Evolutionary conservation across 2,113 vertebrate genomes (phyloP).

Genomic region (Syngnathoides biaculeatus): DNA sequence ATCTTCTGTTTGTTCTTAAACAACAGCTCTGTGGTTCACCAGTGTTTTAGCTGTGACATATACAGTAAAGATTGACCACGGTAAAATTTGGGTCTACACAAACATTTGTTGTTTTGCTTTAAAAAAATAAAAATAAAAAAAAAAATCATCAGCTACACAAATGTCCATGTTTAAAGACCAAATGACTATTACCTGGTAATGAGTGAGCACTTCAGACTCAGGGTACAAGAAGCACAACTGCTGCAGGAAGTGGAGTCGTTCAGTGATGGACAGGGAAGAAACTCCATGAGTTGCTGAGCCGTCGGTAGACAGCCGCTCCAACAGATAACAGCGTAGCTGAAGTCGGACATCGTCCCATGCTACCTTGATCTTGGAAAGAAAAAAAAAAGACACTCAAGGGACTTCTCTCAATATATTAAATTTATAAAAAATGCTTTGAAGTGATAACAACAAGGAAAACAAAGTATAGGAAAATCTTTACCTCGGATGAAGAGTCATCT

Average conservation of each 20-base stretch:
- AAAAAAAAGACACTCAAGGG: not conserved
- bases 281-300: constrained; percentile 14
- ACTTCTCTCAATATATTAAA: not conserved
- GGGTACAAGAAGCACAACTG: constrained; percentile 87
- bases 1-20: no score
- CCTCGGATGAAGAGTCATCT: constrained; percentile 78
- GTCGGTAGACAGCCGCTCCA: constrained; percentile 68
- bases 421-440: not conserved
- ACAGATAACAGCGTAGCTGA: constrained; percentile 81
- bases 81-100: not conserved
- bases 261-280: constrained; percentile 45
- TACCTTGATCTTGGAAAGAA: constrained; percentile 71
- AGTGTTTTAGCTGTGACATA: not conserved
- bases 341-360: constrained; percentile 85
- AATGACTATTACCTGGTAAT: constrained; percentile 71
- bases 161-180: not conserved
- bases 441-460: not conserved
- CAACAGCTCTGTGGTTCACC: not conserved
- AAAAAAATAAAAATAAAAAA: no score
- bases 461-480: constrained; percentile 19
- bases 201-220: constrained; percentile 80
- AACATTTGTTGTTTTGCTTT: not conserved
- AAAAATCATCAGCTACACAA: not conserved
- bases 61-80: not conserved
- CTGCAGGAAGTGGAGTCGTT: constrained; percentile 77